phyloP scores from a whole-genome alignment of 2,797 vertebrate genomes.

The Masticophis lateralis region DNA sequence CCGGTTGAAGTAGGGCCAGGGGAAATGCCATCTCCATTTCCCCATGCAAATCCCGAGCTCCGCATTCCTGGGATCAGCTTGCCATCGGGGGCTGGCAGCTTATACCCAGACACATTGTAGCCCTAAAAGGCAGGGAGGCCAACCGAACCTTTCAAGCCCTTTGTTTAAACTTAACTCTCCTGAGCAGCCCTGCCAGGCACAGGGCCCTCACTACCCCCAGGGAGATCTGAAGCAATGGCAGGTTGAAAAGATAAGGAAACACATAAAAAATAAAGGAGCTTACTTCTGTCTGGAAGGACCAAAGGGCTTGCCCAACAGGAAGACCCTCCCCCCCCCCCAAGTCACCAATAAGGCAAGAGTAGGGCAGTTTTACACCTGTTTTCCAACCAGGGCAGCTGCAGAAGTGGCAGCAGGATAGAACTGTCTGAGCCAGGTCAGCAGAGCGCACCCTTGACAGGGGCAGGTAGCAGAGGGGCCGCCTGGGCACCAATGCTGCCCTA shows the following conservation, averaged over 20 bases:
- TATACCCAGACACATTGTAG: background rate
- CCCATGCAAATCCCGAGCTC: background rate
- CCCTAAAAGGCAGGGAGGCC: slow-evolving; percentile 12
- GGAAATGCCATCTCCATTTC: slow-evolving; percentile 17
- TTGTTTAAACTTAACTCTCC: background rate
- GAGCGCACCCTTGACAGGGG: background rate
- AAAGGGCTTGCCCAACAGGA: background rate
- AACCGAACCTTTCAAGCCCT: background rate
- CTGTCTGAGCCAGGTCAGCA: background rate
- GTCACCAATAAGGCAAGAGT: background rate
- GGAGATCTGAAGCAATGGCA: background rate
- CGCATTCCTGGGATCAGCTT: background rate
- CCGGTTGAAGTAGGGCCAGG: background rate
- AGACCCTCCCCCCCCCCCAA: background rate
- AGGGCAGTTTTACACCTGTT: background rate
- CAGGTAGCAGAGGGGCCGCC: background rate
- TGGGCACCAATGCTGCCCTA: background rate
- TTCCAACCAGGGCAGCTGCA: background rate
- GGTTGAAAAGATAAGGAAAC: background rate
- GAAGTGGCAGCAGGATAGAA: background rate
- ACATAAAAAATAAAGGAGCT: background rate
- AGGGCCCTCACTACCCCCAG: background rate
- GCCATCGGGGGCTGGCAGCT: background rate
- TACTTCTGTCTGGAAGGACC: background rate
- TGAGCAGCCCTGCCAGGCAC: background rate